These are phyloP conservation scores for Andrena marginata DNA, from an alignment of 2,888 invertebrate genomes.

Conservation along the genomic window DNA sequence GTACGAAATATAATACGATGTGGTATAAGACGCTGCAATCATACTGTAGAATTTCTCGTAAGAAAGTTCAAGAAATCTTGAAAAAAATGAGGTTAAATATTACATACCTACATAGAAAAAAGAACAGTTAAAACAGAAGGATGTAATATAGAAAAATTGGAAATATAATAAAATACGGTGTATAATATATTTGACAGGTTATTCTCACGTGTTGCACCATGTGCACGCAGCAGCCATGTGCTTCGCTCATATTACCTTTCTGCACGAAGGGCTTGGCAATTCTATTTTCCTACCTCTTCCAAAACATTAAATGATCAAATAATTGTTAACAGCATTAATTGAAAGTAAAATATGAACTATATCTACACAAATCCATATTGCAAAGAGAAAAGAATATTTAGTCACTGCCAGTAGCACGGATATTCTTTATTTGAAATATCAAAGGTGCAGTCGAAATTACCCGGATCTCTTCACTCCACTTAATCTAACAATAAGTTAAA, in stretches of 20 bases:
- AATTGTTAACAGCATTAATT: not conserved
- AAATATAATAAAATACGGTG: too few relatives aligned
- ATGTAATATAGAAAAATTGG: not conserved
- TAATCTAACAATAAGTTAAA: too few relatives aligned
- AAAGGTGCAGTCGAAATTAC: too few relatives aligned
- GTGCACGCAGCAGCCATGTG: constrained; percentile 24
- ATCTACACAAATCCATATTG: not conserved
- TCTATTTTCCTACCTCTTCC: not conserved
- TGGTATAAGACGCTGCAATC: too few relatives aligned
- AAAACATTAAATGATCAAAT: not conserved
- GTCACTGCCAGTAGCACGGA: too few relatives aligned
- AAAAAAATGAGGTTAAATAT: too few relatives aligned
- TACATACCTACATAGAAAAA: not conserved
- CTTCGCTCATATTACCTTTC: constrained; percentile 25
- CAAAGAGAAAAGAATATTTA: too few relatives aligned
- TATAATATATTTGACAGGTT: constrained; percentile 15
- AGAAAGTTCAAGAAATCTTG: too few relatives aligned
- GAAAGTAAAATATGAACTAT: not conserved
- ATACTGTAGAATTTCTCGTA: too few relatives aligned
- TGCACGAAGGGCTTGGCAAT: not conserved
- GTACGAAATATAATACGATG: too few relatives aligned
- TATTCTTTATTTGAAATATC: too few relatives aligned
- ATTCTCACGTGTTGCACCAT: constrained; percentile 36
- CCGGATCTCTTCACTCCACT: too few relatives aligned
- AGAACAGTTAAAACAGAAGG: not conserved